These are phyloP conservation scores for Falco rusticolus DNA, from an alignment of 2,797 vertebrate species.

Conservation along the genomic window DNA sequence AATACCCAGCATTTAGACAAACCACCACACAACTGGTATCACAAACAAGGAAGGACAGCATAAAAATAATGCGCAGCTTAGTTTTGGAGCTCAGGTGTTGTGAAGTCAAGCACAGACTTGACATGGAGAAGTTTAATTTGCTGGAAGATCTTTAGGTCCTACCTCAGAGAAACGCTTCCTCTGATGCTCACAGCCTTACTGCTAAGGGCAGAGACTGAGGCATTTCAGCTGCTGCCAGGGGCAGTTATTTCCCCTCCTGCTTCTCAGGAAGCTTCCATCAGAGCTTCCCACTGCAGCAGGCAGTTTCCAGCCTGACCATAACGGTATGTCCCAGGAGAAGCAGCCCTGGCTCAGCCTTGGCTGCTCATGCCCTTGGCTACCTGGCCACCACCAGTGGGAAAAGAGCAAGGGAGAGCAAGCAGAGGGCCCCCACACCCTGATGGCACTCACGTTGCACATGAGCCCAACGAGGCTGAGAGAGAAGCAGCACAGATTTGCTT, in stretches of 20 bases:
- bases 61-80: background rate
- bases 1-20: background rate
- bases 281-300: background rate
- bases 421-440: rapidly evolving
- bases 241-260: background rate
- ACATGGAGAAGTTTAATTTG: background rate
- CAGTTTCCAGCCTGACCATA: background rate
- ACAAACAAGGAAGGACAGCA: background rate
- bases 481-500: background rate
- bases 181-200: background rate
- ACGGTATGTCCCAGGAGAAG: background rate
- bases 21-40: rapidly evolving
- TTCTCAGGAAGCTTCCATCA: background rate
- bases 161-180: background rate
- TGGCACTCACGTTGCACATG: background rate
- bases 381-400: background rate
- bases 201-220: background rate
- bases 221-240: background rate
- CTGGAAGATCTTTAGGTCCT: background rate
- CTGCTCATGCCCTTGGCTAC: background rate
- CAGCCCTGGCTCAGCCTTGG: background rate
- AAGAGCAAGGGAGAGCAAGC: background rate
- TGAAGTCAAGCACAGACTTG: background rate
- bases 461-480: background rate
- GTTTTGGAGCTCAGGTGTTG: background rate